Percentiles rank a stretch among this genome's conserved stretches.
phyloP scores from a whole-genome alignment of 1,140 invertebrate species.

The Drosophila neocordata region DNA sequence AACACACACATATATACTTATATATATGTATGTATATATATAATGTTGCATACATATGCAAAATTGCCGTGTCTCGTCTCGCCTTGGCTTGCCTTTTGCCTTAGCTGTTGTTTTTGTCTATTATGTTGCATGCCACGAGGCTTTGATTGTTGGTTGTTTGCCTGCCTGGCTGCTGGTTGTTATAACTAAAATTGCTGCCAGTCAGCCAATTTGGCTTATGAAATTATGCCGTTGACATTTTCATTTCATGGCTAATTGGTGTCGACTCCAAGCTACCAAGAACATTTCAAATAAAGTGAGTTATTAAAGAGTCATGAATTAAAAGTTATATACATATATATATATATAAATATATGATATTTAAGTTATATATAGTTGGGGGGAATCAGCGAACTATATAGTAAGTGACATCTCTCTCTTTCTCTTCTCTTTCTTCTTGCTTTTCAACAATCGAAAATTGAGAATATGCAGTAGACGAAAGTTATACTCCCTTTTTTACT shows the following conservation, averaged over 20 bases:
- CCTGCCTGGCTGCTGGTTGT: background rate
- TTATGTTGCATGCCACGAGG: conserved; percentile 53
- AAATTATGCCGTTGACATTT: conserved; percentile 75
- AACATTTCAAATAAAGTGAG: conserved; percentile 36
- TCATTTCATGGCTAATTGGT: conserved; percentile 71
- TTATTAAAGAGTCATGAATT: too few species aligned
- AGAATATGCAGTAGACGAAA: conserved; percentile 50
- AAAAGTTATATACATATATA: too few species aligned
- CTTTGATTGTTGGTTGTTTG: conserved; percentile 49
- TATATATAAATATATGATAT: too few species aligned
- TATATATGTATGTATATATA: background rate
- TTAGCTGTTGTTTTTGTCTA: conserved; percentile 35
- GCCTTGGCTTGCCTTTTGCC: conserved; percentile 2
- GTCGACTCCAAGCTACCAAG: conserved; percentile 9
- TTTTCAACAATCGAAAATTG: conserved; percentile 72
- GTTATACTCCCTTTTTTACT: background rate
- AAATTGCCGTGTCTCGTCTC: conserved; percentile 29
- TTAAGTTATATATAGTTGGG: too few species aligned
- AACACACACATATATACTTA: conserved; percentile 19
- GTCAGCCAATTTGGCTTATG: conserved; percentile 67
- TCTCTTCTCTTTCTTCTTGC: background rate
- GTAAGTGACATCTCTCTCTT: too few species aligned
- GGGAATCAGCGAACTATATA: conserved; percentile 17
- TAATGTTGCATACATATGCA: conserved; percentile 31
- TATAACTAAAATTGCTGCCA: conserved; percentile 58